A percentile compares a stretch with the other conserved stretches of the same genome.
These are phyloP conservation scores for Rhinogobio ventralis DNA, from an alignment of 2,797 vertebrate species.

Conservation along the genomic window DNA sequence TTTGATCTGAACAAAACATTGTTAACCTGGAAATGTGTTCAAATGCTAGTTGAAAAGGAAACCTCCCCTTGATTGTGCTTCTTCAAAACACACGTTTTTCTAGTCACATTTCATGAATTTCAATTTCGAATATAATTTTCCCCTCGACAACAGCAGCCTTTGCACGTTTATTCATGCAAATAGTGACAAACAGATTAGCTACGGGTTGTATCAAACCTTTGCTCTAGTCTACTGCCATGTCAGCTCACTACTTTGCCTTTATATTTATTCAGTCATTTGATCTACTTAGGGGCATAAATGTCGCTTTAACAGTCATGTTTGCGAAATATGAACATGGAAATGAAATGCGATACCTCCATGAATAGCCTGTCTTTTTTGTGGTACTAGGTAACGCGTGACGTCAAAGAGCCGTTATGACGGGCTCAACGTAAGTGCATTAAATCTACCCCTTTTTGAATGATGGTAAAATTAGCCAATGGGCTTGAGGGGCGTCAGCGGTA, in stretches of 20 bases:
- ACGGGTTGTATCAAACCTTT: background rate
- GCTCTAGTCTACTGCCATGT: background rate
- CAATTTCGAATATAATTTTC: background rate
- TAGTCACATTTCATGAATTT: background rate
- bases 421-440: constrained; percentile 69
- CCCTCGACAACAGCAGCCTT: background rate
- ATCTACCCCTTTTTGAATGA: constrained; percentile 63
- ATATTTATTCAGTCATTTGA: constrained; percentile 42
- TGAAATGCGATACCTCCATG: constrained; percentile 26
- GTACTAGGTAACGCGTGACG: constrained; percentile 79
- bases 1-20: background rate
- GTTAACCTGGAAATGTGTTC: background rate
- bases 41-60: background rate
- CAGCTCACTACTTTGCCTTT: constrained; percentile 12
- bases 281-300: constrained; percentile 20
- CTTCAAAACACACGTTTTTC: background rate
- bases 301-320: constrained; percentile 42
- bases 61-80: background rate
- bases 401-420: constrained; percentile 68
- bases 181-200: background rate
- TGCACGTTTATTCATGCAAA: background rate
- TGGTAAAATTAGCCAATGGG: constrained; percentile 64
- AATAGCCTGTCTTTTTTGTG: constrained; percentile 59
- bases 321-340: constrained; percentile 25
- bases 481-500: rapidly evolving